These are phyloP conservation scores for Notothenia rossii DNA, from an alignment of 2,113 vertebrate genomes.

Conservation along the genomic window DNA sequence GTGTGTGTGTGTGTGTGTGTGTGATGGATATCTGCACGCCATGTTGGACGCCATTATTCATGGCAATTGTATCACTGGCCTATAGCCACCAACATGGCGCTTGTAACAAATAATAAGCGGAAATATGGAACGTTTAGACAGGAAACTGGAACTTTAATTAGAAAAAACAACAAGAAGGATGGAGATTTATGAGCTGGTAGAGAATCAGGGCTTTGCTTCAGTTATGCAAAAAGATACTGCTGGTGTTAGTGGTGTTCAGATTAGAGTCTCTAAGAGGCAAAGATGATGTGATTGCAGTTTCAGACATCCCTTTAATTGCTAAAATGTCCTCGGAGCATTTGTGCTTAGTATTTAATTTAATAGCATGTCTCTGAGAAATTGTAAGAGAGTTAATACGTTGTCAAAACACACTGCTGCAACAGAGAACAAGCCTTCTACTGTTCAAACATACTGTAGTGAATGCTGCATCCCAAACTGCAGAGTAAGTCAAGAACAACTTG, in stretches of 20 bases:
- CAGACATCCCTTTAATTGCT: neutral
- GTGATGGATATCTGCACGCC: conserved; percentile 65
- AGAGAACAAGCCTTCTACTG: neutral
- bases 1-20: neutral
- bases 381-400: neutral
- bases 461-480: neutral
- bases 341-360: neutral
- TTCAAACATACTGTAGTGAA: too few species aligned
- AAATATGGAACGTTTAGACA: neutral
- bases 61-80: conserved; percentile 55
- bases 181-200: conserved; percentile 1
- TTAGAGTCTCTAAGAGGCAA: conserved; percentile 14
- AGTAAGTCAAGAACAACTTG: neutral
- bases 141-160: too few species aligned
- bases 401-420: neutral
- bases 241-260: conserved; percentile 7
- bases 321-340: neutral
- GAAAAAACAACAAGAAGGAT: too few species aligned
- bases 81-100: conserved; percentile 36
- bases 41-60: conserved; percentile 55
- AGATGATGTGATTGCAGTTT: conserved; percentile 14
- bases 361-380: neutral
- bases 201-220: conserved; percentile 13
- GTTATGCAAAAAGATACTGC: conserved; percentile 17
- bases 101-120: neutral